Evolutionary conservation across 2,888 invertebrate species (phyloP).

Genomic region (Oxyteleia sp.): DNA sequence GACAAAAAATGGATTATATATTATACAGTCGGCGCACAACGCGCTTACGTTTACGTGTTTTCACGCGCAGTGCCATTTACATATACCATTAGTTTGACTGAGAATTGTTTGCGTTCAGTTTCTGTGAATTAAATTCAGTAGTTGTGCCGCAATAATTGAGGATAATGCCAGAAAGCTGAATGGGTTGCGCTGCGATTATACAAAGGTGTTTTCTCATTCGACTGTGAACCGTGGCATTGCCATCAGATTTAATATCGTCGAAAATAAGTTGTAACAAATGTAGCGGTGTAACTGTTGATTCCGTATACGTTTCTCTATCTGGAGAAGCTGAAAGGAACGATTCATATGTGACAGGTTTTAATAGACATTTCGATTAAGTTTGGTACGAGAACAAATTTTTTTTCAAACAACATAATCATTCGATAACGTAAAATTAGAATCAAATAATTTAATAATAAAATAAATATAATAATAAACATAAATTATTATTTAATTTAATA

Average conservation of each 20-base stretch:
- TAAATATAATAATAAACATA: slow-evolving; percentile 11
- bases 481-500: slow-evolving; percentile 1
- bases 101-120: slow-evolving; percentile 44
- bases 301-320: too few relatives aligned
- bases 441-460: too few relatives aligned
- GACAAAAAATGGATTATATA: slow-evolving; percentile 50
- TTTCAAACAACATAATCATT: too few relatives aligned
- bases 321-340: too few relatives aligned
- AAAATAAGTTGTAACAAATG: slow-evolving; percentile 8
- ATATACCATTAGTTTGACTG: slow-evolving; percentile 23
- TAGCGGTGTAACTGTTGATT: too few relatives aligned
- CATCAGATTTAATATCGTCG: slow-evolving; percentile 15
- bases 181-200: slow-evolving; percentile 23
- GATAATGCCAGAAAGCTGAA: slow-evolving; percentile 29
- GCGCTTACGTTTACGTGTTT: background rate
- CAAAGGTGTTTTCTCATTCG: slow-evolving; percentile 13
- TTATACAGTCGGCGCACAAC: slow-evolving; percentile 23
- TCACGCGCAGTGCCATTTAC: slow-evolving; percentile 21
- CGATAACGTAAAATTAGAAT: too few relatives aligned
- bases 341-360: too few relatives aligned
- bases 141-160: slow-evolving; percentile 38
- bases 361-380: too few relatives aligned
- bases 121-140: slow-evolving; percentile 57
- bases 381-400: too few relatives aligned
- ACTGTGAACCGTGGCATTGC: slow-evolving; percentile 1